These are phyloP conservation scores for Parazoanthus atlanticus DNA, from an alignment of 92 coral and sea anemone genomes.

Conservation along the genomic window DNA sequence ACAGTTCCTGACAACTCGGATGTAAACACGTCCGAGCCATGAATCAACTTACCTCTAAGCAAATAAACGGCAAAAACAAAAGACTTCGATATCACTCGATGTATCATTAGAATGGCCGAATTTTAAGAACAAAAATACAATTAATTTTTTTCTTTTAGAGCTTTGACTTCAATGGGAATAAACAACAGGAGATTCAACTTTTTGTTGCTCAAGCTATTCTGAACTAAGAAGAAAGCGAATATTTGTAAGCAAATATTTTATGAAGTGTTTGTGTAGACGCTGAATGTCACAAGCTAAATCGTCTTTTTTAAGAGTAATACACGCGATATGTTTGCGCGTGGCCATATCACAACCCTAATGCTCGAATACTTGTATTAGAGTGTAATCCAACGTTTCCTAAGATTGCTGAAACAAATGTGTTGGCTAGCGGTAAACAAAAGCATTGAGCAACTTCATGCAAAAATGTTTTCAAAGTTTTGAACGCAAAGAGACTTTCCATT, in stretches of 20 bases:
- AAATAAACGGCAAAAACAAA: constrained; percentile 69
- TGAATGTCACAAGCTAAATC: constrained; percentile 76
- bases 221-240: constrained; percentile 41
- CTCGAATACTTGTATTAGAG: constrained; percentile 34
- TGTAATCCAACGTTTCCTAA: constrained; percentile 13
- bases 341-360: constrained; percentile 42
- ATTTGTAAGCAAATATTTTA: constrained; percentile 70
- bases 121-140: constrained; percentile 37
- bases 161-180: constrained; percentile 4
- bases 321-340: constrained; percentile 60
- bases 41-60: constrained; percentile 72
- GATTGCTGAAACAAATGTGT: constrained; percentile 37
- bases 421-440: constrained; percentile 2
- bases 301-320: constrained; percentile 59
- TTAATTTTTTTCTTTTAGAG: background rate
- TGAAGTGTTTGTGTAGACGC: constrained; percentile 63
- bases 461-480: background rate
- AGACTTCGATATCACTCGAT: constrained; percentile 35
- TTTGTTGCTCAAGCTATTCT: background rate
- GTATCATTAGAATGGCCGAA: constrained; percentile 39
- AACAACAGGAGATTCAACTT: background rate
- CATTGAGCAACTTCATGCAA: constrained; percentile 1
- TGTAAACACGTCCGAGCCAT: constrained; percentile 71
- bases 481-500: background rate
- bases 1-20: constrained; percentile 57